A percentile compares a stretch with the other conserved stretches of the same genome.
Evolutionary conservation across 2,113 vertebrate genomes (phyloP).

Genomic region (Sporophila hypoxantha): DNA sequence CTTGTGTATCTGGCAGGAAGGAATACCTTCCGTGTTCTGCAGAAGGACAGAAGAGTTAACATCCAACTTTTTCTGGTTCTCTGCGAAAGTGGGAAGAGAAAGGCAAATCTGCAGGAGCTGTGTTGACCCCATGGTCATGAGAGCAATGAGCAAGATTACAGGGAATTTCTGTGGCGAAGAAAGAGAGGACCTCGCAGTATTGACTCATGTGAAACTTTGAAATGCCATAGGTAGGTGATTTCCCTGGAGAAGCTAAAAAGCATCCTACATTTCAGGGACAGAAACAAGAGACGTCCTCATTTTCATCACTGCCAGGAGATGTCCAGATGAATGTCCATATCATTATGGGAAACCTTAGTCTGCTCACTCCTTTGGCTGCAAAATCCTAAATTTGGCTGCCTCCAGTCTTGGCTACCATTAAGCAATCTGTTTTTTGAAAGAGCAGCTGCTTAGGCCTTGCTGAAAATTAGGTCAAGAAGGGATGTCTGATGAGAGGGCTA

Average conservation of each 20-base stretch:
- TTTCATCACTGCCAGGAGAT: not conserved
- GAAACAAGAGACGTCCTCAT: not conserved
- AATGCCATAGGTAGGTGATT: not conserved
- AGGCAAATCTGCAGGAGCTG: not conserved
- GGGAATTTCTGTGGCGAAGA: not conserved
- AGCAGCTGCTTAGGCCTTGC: slow-evolving; percentile 8
- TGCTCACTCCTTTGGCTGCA: not conserved
- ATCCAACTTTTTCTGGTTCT: not conserved
- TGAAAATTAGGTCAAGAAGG: slow-evolving; percentile 35
- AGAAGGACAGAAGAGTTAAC: not conserved
- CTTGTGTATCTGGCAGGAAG: not conserved
- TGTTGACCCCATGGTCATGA: fast-evolving
- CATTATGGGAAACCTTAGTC: not conserved
- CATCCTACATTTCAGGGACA: not conserved
- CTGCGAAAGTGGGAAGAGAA: not conserved
- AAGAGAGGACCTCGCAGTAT: not conserved
- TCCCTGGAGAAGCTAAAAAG: not conserved
- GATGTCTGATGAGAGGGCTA: not conserved
- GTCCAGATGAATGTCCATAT: not conserved
- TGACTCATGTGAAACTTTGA: not conserved
- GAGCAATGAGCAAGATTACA: fast-evolving
- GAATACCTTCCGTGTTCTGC: not conserved
- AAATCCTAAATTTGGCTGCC: not conserved
- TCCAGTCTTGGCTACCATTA: slow-evolving; percentile 17
- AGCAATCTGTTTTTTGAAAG: slow-evolving; percentile 16